Evolutionary conservation across 2,888 invertebrate species (phyloP), one percentile per base, ranked within the genome.

Genomic region (Micropterix aruncella): DNA sequence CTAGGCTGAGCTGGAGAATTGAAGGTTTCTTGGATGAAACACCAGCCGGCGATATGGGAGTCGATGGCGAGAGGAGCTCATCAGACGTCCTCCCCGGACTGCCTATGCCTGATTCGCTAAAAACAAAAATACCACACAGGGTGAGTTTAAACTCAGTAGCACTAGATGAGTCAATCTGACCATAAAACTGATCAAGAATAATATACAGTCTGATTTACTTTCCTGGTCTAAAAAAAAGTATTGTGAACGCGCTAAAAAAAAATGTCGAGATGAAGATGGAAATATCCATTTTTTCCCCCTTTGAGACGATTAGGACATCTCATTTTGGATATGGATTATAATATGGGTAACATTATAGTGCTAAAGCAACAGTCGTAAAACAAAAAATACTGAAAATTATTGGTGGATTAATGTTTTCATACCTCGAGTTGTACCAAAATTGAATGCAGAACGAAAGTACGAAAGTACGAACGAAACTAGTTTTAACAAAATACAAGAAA

Each of bases 61-160:
- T 64, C n/a, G 62, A 63, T 14, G 66, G 70, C 18, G 62, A 62
- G 38, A 62, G 57, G 49, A 60, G 55, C 53, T 72, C 71, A 43
- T 69, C 70, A 2, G 68, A 63, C 5, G 62, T 64, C 36, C 63
- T 58, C 39, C 61, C 65, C 38, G 71, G 69, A 52, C 70, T 70
- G 40, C 64, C 69, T 38, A 66, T 54, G 3, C 70, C 69, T 36
- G 69, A 68, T 56, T 70, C 72, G 54, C 70, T 71, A 57, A 36
- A 44, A 46, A 41, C 12, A 38, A 16, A 12, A 12, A 9, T 27
- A 9, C 12, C 7, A 27, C 36, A 9, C 36, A 27, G 36, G 36
- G 12, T 27, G 7, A 12, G 12, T 27, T 12, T 7, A 7, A 27
- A 9, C 36, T 7, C 36, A n/a, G n/a, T n/a, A n/a, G n/a, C n/a